These are phyloP conservation scores for Prunella fulvescens DNA, from an alignment of 2,113 vertebrate species.

Conservation along the genomic window DNA sequence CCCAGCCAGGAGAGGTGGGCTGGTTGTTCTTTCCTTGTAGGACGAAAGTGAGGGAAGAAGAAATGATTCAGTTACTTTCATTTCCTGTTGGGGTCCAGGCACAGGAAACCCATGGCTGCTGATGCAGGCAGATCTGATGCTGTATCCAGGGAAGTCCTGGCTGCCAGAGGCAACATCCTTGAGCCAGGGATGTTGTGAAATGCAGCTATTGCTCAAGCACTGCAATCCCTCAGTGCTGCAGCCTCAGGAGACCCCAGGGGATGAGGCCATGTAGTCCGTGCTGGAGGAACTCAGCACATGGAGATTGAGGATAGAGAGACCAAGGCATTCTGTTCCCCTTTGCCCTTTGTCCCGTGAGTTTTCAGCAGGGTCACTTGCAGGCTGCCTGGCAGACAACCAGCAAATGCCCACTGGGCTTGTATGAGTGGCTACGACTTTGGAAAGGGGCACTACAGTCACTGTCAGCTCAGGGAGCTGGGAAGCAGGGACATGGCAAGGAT, in stretches of 20 bases:
- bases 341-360: not conserved
- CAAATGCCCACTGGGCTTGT: not conserved
- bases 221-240: rapidly evolving
- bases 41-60: not conserved
- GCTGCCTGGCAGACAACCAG: not conserved
- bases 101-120: not conserved
- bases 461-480: not conserved
- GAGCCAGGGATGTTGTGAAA: not conserved
- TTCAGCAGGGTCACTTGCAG: not conserved
- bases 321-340: rapidly evolving
- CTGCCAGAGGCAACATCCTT: not conserved
- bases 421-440: rapidly evolving
- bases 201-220: not conserved
- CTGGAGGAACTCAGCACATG: rapidly evolving
- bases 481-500: not conserved
- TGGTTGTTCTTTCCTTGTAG: not conserved
- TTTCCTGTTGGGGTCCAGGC: not conserved
- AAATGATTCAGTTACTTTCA: not conserved
- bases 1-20: not conserved
- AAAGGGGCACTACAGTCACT: rapidly evolving
- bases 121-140: not conserved
- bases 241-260: not conserved
- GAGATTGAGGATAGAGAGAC: rapidly evolving
- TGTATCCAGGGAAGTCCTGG: not conserved
- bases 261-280: rapidly evolving